phyloP scores from a whole-genome alignment of 2,888 invertebrate genomes.

The Serrognathus titanus region DNA sequence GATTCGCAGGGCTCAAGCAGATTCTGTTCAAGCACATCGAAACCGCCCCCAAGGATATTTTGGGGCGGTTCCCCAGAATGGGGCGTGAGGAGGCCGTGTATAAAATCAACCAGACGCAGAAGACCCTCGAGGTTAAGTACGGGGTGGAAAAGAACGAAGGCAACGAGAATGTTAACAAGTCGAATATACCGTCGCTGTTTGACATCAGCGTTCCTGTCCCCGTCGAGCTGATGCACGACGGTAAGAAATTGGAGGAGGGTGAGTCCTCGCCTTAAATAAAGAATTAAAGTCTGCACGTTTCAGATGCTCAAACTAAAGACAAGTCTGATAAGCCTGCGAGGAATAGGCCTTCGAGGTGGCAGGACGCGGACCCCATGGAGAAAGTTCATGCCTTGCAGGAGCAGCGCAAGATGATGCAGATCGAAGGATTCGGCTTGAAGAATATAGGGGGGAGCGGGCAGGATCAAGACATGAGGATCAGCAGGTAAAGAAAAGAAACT shows the following conservation, averaged over 20 bases:
- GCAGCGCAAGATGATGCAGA: slow-evolving; percentile 17
- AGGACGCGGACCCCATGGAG: slow-evolving; percentile 38
- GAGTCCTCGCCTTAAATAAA: neutral
- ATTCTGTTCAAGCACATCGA: slow-evolving; percentile 71
- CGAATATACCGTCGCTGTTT: slow-evolving; percentile 42
- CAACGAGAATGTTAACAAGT: slow-evolving; percentile 25
- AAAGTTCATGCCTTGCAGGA: slow-evolving; percentile 23
- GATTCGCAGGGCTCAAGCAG: slow-evolving; percentile 39
- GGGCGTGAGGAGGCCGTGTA: slow-evolving; percentile 70
- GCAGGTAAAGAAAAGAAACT: slow-evolving; percentile 34
- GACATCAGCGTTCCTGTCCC: slow-evolving; percentile 43
- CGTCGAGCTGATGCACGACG: slow-evolving; percentile 32
- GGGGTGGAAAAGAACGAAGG: slow-evolving; percentile 28
- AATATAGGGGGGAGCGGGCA: slow-evolving; percentile 33
- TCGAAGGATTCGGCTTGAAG: neutral
- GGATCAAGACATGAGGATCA: slow-evolving; percentile 48
- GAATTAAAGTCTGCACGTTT: neutral
- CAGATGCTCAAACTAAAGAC: slow-evolving; percentile 20
- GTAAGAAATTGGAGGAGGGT: slow-evolving; percentile 10
- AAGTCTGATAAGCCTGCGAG: slow-evolving; percentile 34
- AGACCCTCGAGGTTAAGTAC: slow-evolving; percentile 49
- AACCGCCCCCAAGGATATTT: slow-evolving; percentile 85
- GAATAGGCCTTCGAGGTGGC: slow-evolving; percentile 46
- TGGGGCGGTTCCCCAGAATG: slow-evolving; percentile 84
- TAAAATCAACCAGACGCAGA: slow-evolving; percentile 53